phyloP scores from a whole-genome alignment of 2,797 vertebrate species.

The Smutsia gigantea region DNA sequence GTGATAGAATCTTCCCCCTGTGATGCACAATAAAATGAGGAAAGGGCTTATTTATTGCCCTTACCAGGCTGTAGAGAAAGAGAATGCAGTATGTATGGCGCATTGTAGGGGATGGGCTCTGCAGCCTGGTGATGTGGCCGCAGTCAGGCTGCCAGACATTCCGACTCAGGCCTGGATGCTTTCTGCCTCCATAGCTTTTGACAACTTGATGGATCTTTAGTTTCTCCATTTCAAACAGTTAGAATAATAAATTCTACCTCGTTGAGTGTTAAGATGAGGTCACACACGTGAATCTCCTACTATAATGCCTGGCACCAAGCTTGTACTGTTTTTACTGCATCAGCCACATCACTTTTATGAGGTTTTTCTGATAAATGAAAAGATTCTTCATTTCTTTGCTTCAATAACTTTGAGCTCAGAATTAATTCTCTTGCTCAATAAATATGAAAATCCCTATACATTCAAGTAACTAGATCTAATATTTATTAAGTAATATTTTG shows the following conservation, averaged over 20 bases:
- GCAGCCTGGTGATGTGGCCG: neutral
- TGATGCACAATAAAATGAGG: neutral
- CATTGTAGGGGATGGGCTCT: fast-evolving
- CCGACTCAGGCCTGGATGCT: neutral
- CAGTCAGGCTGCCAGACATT: neutral
- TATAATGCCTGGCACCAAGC: neutral
- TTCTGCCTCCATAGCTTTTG: neutral
- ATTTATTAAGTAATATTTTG: neutral
- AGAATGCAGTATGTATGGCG: neutral
- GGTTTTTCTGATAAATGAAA: neutral
- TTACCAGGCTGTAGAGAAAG: neutral
- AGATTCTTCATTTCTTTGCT: neutral
- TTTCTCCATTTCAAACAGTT: neutral
- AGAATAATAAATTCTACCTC: neutral
- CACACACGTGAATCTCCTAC: neutral
- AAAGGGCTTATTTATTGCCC: neutral
- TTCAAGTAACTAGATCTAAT: neutral
- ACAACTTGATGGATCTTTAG: neutral
- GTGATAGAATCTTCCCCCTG: slow-evolving; percentile 49
- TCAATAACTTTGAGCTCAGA: neutral
- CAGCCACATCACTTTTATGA: neutral
- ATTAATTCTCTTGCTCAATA: neutral
- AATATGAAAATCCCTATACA: neutral
- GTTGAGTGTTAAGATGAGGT: neutral
- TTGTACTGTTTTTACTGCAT: neutral